phyloP scores from a whole-genome alignment of 2,113 vertebrate genomes.

The Nothoprocta pentlandii region DNA sequence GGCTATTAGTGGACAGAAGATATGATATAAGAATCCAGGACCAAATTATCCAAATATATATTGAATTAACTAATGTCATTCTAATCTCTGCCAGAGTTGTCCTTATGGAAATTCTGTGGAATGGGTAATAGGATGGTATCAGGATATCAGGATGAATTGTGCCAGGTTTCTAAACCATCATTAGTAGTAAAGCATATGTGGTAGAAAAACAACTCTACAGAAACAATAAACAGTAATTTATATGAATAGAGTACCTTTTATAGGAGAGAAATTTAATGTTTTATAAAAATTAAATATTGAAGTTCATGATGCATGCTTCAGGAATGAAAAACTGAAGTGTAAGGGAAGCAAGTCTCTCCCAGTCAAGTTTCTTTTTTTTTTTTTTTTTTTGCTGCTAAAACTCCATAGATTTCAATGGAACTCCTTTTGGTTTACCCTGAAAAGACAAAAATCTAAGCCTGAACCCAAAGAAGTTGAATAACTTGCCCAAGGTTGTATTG shows the following conservation, averaged over 20 bases:
- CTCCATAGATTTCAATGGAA: not conserved
- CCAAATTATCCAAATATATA: fast-evolving
- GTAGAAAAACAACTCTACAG: not conserved
- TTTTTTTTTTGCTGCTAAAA: not conserved
- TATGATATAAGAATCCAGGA: not conserved
- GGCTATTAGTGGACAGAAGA: not conserved
- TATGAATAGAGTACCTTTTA: not conserved
- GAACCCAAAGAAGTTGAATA: constrained; percentile 30
- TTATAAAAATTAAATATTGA: not conserved
- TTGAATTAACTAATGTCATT: fast-evolving
- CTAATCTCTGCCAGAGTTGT: not conserved
- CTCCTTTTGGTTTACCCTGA: not conserved
- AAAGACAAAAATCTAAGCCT: not conserved
- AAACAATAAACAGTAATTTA: not conserved
- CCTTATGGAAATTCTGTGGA: not conserved
- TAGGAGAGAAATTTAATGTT: not conserved
- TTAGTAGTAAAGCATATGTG: not conserved
- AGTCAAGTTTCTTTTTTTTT: not conserved
- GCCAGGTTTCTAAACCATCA: not conserved
- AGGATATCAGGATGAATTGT: not conserved
- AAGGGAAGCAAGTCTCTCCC: not conserved
- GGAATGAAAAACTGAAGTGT: not conserved
- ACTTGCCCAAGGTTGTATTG: constrained; percentile 9
- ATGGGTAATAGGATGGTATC: not conserved
- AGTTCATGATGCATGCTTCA: not conserved